Conservation (phyloP, 1,140 invertebrate genomes). For the Acyrthosiphon pisum region DNA sequence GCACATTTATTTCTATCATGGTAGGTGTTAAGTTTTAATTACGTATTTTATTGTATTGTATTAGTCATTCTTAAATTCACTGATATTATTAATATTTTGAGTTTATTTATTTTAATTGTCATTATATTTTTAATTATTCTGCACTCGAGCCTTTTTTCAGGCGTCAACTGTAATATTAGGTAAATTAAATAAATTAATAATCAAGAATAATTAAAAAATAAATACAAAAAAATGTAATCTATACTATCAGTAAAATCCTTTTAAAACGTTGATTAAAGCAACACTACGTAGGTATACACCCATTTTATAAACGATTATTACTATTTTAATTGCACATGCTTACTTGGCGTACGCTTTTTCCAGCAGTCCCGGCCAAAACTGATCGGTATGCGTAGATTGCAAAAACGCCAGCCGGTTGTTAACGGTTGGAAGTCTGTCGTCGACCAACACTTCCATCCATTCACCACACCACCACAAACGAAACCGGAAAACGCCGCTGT, state of each 20-base stretch:
- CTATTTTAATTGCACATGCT: slow-evolving; percentile 63
- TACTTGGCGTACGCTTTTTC: slow-evolving; percentile 99
- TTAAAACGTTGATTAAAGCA: not conserved
- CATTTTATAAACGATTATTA: not conserved
- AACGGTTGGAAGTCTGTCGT: slow-evolving; percentile 94
- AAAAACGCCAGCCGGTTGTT: slow-evolving; percentile 91
- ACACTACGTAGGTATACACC: not conserved
- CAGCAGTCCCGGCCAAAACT: slow-evolving; percentile 93
- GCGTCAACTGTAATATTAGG: not conserved
- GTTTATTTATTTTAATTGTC: not conserved
- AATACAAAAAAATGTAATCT: not conserved
- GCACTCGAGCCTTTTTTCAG: not conserved
- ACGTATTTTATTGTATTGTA: not conserved
- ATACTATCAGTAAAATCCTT: not conserved
- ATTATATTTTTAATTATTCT: not conserved
- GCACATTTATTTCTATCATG: not conserved
- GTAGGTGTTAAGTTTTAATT: not conserved
- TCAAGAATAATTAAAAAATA: not conserved
- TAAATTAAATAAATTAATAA: not conserved
- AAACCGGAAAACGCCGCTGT: slow-evolving; percentile 89
- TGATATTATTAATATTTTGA: not conserved
- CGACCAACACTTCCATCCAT: slow-evolving; percentile 94
- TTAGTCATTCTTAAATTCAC: not conserved
- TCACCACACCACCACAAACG: slow-evolving; percentile 94
- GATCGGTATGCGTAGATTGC: slow-evolving; percentile 84